Base-by-base conservation (phyloP, 2,888 invertebrate species). In the Morpho helenor region DNA sequence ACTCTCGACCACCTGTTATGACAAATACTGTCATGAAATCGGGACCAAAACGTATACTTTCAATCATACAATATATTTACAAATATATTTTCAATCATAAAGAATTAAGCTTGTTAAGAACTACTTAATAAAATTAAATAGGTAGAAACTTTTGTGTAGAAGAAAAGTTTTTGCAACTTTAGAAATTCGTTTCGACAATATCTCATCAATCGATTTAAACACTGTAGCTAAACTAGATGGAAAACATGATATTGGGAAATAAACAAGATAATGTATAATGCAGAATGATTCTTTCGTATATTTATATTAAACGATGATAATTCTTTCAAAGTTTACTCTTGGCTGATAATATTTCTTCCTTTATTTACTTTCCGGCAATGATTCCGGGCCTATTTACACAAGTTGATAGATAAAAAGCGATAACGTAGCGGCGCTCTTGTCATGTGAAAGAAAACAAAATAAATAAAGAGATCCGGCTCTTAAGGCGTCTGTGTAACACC, bases 361-460 rank as follows among this genome's bases (percentile, higher is more conserved):
- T 74, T 84, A 82, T 86, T 85, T 86, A 87, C 77, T 73, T 71
- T 80, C 76, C 63, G 69, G 77, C 80, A 79, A 83, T 84, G 82
- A 80, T 80, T 82, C 76, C 70, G 64, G 73, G 69, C 75, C 76
- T 84, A 80, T 84, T 80, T 84, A 86, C 75, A 79, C 80, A 77
- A 77, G 80, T 81, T 84, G 80, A 84, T 82, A 85, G 84, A 85
- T 83, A 84, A 84, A 84, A 77, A 70, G 79, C 79, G 84, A 84
- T 82, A 83, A 76, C 72, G 72, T 68, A 74, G 82, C 82, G 83
- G 84, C 76, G 72, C 76, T 84, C 81, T 83, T 82, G 84, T 82
- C 80, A 76, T 73, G 71, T 75, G 74, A 76, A 78, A 80, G 77
- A 77, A 81, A 80, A 79, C 76, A 76, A 80, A 84, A 83, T 79